Evolutionary conservation across 2,797 vertebrate species (phyloP).

Genomic region (Arctocebus calabarensis): DNA sequence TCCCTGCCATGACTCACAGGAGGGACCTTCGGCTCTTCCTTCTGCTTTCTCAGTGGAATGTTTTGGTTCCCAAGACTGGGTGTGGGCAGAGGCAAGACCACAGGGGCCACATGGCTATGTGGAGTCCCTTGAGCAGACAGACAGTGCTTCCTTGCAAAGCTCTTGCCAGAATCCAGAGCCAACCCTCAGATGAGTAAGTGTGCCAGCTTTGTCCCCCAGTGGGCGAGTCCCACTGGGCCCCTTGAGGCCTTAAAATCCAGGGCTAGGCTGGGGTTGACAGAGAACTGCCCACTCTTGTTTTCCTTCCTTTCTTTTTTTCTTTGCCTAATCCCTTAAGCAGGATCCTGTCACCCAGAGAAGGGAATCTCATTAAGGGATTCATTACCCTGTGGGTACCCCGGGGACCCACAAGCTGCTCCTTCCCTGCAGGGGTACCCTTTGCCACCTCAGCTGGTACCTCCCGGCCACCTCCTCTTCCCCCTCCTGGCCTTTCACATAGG

Average conservation of each 20-base stretch:
- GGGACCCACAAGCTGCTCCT: background rate
- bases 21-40: background rate
- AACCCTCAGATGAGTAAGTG: background rate
- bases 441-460: background rate
- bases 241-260: background rate
- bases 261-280: background rate
- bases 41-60: conserved; percentile 35
- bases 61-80: conserved; percentile 61
- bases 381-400: background rate
- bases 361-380: background rate
- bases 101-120: background rate
- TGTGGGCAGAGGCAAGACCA: conserved; percentile 32
- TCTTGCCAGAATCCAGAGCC: background rate
- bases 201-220: background rate
- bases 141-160: background rate
- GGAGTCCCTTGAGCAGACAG: background rate
- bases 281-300: background rate
- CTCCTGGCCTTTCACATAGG: background rate
- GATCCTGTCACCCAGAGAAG: background rate
- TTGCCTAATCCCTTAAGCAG: background rate
- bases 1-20: background rate
- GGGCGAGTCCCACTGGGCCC: background rate
- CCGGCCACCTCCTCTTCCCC: background rate
- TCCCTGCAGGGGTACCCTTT: background rate
- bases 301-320: background rate